Percentiles rank a stretch among this genome's conserved stretches.
These are phyloP conservation scores for Astropecten irregularis DNA, from an alignment of 53 echinoderm and acorn worm species.

Conservation along the genomic window DNA sequence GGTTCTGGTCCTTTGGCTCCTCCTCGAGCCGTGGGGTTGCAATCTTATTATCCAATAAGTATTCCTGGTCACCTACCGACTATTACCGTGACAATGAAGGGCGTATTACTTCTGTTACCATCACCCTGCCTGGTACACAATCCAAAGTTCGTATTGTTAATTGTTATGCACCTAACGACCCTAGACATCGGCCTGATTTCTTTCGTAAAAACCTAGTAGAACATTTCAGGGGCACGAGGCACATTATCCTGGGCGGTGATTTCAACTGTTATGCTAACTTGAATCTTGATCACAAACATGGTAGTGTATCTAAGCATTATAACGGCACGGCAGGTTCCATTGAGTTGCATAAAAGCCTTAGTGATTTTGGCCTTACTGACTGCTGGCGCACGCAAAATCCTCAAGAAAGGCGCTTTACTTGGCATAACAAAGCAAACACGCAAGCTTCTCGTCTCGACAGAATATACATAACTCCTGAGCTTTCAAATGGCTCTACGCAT, in stretches of 20 bases:
- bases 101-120: neutral
- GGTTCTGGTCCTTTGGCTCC: slow-evolving; percentile 5
- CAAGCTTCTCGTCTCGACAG: neutral
- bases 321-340: neutral
- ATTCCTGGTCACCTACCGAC: neutral
- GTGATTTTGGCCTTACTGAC: neutral
- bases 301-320: no score
- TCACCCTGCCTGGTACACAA: neutral
- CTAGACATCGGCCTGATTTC: neutral
- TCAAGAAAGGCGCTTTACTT: neutral
- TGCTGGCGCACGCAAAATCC: neutral
- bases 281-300: neutral
- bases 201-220: neutral
- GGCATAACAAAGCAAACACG: neutral
- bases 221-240: neutral
- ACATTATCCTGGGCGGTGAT: neutral
- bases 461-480: neutral
- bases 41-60: neutral
- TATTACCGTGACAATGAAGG: neutral
- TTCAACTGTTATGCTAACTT: neutral
- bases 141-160: neutral
- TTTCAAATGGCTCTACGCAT: neutral
- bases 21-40: neutral
- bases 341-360: neutral
- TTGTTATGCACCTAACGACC: neutral